Evolutionary conservation across 2,113 vertebrate species (phyloP).

Genomic region (Sylvietta virens): DNA sequence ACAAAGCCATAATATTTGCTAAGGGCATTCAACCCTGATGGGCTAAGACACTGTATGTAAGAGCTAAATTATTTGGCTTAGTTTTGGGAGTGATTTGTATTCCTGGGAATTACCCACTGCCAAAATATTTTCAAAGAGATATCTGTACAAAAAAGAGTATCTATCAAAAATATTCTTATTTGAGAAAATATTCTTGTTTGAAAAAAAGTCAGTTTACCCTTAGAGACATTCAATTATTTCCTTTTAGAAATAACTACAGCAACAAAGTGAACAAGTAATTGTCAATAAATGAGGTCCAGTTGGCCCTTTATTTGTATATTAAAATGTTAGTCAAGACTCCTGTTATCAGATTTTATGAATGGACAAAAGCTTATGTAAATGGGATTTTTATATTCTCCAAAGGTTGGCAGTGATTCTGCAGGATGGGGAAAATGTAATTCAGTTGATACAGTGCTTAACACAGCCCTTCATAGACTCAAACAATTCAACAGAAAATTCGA

Average conservation of each 20-base stretch:
- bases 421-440: background rate
- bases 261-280: background rate
- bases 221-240: background rate
- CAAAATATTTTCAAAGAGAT: background rate
- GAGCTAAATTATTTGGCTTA: background rate
- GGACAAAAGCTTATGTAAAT: background rate
- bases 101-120: background rate
- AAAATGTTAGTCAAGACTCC: background rate
- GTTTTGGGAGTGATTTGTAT: conserved; percentile 1
- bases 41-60: background rate
- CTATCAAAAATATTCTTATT: background rate
- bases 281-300: background rate
- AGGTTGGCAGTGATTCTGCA: background rate
- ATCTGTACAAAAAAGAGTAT: background rate
- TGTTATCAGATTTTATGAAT: background rate
- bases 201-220: background rate
- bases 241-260: background rate
- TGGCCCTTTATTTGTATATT: background rate
- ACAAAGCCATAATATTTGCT: background rate
- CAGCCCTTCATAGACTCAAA: background rate
- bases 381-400: background rate
- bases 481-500: background rate
- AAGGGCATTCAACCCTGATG: background rate
- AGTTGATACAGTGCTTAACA: background rate
- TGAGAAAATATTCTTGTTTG: background rate